Evolutionary conservation across 2,797 vertebrate genomes (phyloP).

Genomic region (Notoglanidium macrostoma): DNA sequence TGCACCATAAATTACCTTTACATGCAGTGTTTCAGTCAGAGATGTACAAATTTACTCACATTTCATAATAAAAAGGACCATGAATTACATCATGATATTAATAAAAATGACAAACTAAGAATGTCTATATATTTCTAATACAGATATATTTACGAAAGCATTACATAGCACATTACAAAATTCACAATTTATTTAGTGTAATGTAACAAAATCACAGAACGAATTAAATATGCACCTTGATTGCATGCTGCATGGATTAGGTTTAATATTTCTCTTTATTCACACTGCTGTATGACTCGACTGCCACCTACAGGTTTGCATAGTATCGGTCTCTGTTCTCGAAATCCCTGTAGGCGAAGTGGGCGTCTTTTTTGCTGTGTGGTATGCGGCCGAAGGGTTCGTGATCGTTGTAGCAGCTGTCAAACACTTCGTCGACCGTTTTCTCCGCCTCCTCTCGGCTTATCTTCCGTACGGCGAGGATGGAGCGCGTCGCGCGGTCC

Average conservation of each 20-base stretch:
- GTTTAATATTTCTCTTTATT: not conserved
- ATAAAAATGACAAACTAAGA: not conserved
- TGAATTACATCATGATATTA: not conserved
- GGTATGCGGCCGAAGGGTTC: slow-evolving; percentile 96
- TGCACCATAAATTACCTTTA: not conserved
- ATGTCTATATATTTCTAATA: no score
- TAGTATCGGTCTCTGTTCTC: slow-evolving; percentile 86
- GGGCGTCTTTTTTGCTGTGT: slow-evolving; percentile 83
- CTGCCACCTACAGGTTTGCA: slow-evolving; percentile 79
- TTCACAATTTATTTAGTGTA: not conserved
- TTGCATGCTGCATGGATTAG: not conserved
- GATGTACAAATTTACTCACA: not conserved
- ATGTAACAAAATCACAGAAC: slow-evolving; percentile 3
- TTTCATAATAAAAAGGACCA: not conserved
- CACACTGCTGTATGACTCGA: not conserved
- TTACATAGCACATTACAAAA: not conserved
- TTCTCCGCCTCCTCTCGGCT: slow-evolving; percentile 83
- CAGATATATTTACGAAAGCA: not conserved
- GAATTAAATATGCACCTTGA: not conserved
- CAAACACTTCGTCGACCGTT: slow-evolving; percentile 91
- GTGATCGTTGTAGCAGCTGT: slow-evolving; percentile 91
- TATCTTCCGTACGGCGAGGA: slow-evolving; percentile 89
- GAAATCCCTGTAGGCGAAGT: slow-evolving; percentile 84
- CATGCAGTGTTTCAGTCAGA: not conserved
- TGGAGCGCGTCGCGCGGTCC: slow-evolving; percentile 88